phyloP scores from a whole-genome alignment of 2,888 invertebrate species.

The Iphiclides podalirius region DNA sequence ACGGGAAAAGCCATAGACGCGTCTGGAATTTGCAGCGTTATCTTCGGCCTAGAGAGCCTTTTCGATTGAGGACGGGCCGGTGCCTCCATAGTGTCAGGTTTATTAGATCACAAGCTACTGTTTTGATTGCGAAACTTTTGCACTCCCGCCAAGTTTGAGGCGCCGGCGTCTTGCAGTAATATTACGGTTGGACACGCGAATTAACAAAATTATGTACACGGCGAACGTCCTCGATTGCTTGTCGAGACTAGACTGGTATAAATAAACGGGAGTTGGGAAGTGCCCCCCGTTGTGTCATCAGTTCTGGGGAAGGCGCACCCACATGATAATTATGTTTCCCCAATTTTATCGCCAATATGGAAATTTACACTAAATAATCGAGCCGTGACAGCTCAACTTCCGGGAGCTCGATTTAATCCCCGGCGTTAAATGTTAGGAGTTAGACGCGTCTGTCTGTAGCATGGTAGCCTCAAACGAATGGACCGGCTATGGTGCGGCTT shows the following conservation, averaged over 20 bases:
- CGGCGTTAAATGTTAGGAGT: no score
- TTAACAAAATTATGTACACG: constrained; percentile 30
- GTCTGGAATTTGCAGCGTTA: constrained; percentile 72
- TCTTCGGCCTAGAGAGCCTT: constrained; percentile 66
- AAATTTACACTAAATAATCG: no score
- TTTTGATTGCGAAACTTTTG: not conserved
- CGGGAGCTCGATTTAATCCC: no score
- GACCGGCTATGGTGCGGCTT: no score
- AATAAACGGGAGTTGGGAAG: constrained; percentile 57
- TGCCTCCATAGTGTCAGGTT: constrained; percentile 46
- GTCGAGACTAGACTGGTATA: constrained; percentile 68
- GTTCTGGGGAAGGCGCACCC: constrained; percentile 33
- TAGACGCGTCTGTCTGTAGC: no score
- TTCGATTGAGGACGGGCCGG: not conserved
- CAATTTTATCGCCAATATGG: constrained; percentile 4
- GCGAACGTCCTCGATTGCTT: constrained; percentile 54
- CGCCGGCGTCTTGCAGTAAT: constrained; percentile 48
- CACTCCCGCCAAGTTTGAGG: constrained; percentile 28
- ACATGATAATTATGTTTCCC: constrained; percentile 20
- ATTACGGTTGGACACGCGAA: constrained; percentile 28
- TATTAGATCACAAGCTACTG: constrained; percentile 5
- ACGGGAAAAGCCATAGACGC: constrained; percentile 41
- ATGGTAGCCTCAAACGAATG: no score
- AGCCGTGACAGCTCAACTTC: not conserved
- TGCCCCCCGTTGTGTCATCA: constrained; percentile 59